Conservation (phyloP, 2,113 vertebrate species). For the Myrmophylax atrothorax region DNA sequence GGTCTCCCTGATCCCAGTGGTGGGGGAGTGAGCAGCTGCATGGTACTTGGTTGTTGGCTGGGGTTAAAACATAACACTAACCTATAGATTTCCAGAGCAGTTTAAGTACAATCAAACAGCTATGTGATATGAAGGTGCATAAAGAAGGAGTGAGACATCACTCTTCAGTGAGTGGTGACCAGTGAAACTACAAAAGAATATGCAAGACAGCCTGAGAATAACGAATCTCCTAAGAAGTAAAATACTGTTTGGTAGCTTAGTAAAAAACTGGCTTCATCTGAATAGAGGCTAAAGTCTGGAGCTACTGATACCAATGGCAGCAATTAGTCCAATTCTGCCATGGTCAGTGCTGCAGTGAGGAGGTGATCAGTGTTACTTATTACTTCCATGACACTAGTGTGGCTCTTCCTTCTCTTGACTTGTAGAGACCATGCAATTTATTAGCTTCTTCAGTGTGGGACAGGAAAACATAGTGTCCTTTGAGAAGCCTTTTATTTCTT, state of each 20-base stretch:
- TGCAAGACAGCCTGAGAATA: not conserved
- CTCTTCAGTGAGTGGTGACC: not conserved
- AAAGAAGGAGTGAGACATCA: not conserved
- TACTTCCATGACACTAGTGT: not conserved
- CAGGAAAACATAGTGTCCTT: not conserved
- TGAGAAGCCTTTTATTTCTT: not conserved
- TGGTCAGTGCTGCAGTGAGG: not conserved
- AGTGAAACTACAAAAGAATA: not conserved
- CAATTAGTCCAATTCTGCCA: not conserved
- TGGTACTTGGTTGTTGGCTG: not conserved
- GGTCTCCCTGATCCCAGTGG: not conserved
- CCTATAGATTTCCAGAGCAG: not conserved
- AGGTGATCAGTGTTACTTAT: not conserved
- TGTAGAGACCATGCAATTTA: not conserved
- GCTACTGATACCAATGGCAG: not conserved
- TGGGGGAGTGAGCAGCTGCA: not conserved
- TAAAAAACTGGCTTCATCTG: not conserved
- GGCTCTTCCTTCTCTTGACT: not conserved
- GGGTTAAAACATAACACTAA: not conserved
- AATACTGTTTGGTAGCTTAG: not conserved
- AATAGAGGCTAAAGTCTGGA: not conserved
- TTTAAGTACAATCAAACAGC: not conserved
- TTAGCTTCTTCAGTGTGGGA: not conserved
- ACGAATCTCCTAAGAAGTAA: not conserved
- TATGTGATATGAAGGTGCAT: not conserved